Evolutionary conservation across 2,888 invertebrate species (phyloP).

Genomic region (Sesia bembeciformis): DNA sequence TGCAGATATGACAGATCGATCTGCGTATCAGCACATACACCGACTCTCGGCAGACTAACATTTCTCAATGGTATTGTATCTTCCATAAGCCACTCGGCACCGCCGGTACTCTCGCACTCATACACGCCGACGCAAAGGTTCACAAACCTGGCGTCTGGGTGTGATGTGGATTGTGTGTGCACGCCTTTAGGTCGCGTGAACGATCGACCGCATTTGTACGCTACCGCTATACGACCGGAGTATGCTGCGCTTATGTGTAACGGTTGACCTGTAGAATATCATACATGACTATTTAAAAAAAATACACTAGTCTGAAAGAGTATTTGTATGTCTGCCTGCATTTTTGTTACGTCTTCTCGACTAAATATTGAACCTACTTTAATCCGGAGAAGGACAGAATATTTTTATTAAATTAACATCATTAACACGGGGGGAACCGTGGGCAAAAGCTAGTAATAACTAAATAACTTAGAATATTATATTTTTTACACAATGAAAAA

Average conservation of each 20-base stretch:
- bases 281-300: too few species aligned
- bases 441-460: too few species aligned
- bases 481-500: too few species aligned
- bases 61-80: slow-evolving; percentile 96
- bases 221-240: slow-evolving; percentile 97
- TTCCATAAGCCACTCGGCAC: slow-evolving; percentile 94
- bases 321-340: too few species aligned
- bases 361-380: too few species aligned
- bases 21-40: slow-evolving; percentile 86
- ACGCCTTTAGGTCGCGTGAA: slow-evolving; percentile 91
- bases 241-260: slow-evolving; percentile 97
- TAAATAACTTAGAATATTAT: too few species aligned
- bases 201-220: slow-evolving; percentile 94
- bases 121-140: slow-evolving; percentile 96
- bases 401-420: too few species aligned
- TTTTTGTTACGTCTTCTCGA: too few species aligned
- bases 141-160: slow-evolving; percentile 82
- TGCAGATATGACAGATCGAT: slow-evolving; percentile 88
- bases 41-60: slow-evolving; percentile 88
- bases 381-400: too few species aligned
- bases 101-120: slow-evolving; percentile 98
- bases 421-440: too few species aligned
- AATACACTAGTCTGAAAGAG: too few species aligned
- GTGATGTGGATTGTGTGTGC: slow-evolving; percentile 76
- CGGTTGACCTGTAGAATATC: slow-evolving; percentile 78